Base-by-base conservation (phyloP, 2,797 vertebrate genomes). In the Ceryle rudis region DNA sequence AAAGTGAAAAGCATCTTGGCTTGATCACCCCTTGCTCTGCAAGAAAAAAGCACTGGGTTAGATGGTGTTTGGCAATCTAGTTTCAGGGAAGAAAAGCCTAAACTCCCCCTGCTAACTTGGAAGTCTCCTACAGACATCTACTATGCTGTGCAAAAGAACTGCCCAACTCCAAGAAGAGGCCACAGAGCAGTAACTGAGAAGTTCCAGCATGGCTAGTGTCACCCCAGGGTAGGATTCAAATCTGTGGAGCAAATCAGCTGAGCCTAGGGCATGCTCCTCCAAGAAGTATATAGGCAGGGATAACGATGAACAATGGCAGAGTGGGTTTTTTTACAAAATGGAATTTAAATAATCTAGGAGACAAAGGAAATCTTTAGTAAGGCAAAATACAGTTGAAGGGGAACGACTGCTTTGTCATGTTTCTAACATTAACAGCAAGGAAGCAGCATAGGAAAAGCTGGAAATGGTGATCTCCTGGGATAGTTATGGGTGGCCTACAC, bases 151-250 rank as follows among this genome's bases (percentile, higher is more conserved):
- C 46, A 57, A n/a, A 10, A 14, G 8, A 17, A 16, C 21, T 69
- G 31, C 31, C 70, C 0, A 0, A 3, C 5, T 9, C 19, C 7
- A 22, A 4, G 44, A 29, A 31, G 31, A 44, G 62, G 51, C 4
- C 4, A 5, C 49, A 20, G 65, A 60, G 66, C 8, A 5, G 29
- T 17, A 79, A 7, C 39, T 42, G 47, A 21, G 93, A 16, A 57
- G 9, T 57, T 5, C 17, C 65, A 49, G 10, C 19, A 15, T 2
- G 26, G 35, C 39, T 71, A 39, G 15, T 4, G 39, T 14, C 28
- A 10, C 46, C 35, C 8, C 37, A 37, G 37, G 37, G 31, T 3
- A 41, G 67, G 16, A 47, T 28, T 67, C 23, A 39, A 33, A 33
- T 23, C n/a, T 39, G 35, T 14, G 10, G 19, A 8, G 25, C 66